Conservation (phyloP, 2,797 vertebrate species). For the Neoniphon sammara region DNA sequence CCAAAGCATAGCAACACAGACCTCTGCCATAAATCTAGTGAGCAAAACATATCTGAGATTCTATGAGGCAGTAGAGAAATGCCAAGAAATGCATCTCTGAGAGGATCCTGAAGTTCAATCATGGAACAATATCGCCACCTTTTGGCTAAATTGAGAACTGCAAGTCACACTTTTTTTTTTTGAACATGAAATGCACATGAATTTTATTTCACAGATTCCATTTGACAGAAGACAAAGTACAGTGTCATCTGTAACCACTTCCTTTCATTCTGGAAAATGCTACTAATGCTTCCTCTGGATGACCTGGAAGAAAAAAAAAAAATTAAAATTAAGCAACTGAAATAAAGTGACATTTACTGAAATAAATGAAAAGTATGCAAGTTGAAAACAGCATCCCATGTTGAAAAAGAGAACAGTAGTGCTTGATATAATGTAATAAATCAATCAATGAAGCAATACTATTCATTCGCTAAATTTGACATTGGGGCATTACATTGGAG, state of each 20-base stretch:
- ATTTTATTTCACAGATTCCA: conserved; percentile 52
- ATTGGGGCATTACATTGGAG: neutral
- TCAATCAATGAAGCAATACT: neutral
- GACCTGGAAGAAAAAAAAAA: conserved; percentile 42
- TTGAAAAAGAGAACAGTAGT: neutral
- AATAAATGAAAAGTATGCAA: too few relatives aligned
- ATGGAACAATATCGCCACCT: conserved; percentile 36
- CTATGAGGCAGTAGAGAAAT: conserved; percentile 14
- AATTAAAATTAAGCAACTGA: neutral
- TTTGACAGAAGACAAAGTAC: neutral
- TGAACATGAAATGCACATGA: neutral
- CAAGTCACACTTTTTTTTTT: conserved; percentile 17
- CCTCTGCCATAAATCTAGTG: conserved; percentile 1
- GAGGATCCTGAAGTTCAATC: neutral
- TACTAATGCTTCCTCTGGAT: accelerated
- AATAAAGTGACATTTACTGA: neutral
- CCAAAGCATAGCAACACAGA: conserved; percentile 1
- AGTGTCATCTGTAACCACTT: neutral
- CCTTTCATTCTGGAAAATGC: neutral
- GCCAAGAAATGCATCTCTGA: conserved; percentile 14
- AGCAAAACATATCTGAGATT: conserved; percentile 20
- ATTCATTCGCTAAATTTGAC: too few relatives aligned
- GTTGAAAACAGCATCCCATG: neutral
- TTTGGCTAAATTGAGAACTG: conserved; percentile 52
- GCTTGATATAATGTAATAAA: neutral